Conservation (phyloP, 2,797 vertebrate species). For the Anas georgica region DNA sequence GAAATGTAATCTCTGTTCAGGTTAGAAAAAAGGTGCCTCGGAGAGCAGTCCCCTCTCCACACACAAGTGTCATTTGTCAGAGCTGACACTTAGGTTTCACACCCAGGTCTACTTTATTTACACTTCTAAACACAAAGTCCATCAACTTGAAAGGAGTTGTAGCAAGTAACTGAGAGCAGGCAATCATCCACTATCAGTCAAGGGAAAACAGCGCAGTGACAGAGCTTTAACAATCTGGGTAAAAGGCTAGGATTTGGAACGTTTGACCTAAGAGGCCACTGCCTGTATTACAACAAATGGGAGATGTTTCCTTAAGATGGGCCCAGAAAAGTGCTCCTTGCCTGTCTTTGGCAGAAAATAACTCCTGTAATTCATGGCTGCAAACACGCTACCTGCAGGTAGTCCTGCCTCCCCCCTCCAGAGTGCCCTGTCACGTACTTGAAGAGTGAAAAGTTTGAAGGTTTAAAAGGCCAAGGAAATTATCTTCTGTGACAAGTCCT, state of each 20-base stretch:
- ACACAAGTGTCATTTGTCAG: conserved; percentile 43
- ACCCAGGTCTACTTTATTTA: conserved; percentile 31
- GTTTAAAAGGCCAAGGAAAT: background rate
- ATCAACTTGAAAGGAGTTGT: conserved; percentile 24
- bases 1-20: conserved; percentile 31
- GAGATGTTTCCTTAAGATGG: conserved; percentile 48
- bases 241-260: conserved; percentile 61
- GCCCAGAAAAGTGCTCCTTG: background rate
- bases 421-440: background rate
- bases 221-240: conserved; percentile 61
- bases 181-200: background rate
- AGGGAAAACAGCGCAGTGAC: conserved; percentile 43
- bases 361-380: background rate
- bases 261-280: conserved; percentile 32
- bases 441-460: background rate
- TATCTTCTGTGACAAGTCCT: background rate
- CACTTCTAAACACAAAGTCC: background rate
- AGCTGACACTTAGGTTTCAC: conserved; percentile 59
- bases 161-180: background rate
- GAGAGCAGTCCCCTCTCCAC: background rate
- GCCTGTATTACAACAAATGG: conserved; percentile 50
- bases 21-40: background rate
- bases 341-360: background rate
- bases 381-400: background rate
- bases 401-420: background rate